Percentiles rank a stretch among this genome's conserved stretches.
Conservation (phyloP, 2,888 invertebrate genomes). For the Andrena praecox region DNA sequence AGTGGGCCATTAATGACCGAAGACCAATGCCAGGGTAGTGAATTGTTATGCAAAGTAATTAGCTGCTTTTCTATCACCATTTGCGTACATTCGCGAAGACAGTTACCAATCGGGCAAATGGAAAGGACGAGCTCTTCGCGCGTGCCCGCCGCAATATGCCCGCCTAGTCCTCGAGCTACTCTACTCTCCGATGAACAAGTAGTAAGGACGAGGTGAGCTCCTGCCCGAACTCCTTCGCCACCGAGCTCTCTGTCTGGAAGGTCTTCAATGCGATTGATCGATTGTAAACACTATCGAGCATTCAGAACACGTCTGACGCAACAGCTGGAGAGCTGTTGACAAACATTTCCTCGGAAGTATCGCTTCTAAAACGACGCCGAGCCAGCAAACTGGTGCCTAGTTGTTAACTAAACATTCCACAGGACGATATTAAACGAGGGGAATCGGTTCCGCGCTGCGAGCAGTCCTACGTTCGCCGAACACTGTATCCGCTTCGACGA, state of each 20-base stretch:
- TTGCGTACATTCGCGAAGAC: neutral
- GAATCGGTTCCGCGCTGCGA: neutral
- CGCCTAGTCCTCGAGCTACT: neutral
- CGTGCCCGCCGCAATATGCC: neutral
- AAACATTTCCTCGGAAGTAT: constrained; percentile 46
- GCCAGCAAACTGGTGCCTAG: constrained; percentile 2
- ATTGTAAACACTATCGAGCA: constrained; percentile 45
- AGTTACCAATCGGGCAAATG: neutral
- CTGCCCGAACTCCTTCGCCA: neutral
- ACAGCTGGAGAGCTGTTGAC: constrained; percentile 52
- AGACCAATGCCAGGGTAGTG: neutral
- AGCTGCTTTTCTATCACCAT: neutral
- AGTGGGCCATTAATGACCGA: constrained; percentile 14
- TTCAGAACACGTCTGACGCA: constrained; percentile 49
- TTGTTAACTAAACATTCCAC: constrained; percentile 6
- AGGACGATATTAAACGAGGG: constrained; percentile 13
- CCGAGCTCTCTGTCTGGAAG: neutral
- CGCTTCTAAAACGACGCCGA: constrained; percentile 7
- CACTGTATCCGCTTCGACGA: neutral
- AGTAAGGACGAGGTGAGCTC: neutral
- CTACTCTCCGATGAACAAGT: neutral
- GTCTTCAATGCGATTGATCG: constrained; percentile 40
- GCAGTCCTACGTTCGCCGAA: neutral
- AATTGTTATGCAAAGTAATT: constrained; percentile 16
- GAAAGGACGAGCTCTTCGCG: neutral